Conservation (phyloP, 2,888 invertebrate genomes). For the Entomobrya multifasciata region DNA sequence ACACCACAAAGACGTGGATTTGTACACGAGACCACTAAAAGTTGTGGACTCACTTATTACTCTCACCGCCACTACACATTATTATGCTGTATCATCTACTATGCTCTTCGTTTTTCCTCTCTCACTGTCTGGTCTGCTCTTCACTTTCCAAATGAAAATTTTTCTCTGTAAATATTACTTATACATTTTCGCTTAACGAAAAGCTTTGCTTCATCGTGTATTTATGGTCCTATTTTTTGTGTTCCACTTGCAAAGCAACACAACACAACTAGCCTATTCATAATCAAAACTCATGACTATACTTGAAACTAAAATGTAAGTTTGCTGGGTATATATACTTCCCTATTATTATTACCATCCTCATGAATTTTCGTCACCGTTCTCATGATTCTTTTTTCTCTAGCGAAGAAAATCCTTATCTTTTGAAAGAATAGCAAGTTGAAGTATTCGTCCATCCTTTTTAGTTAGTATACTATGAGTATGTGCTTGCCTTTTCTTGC, state of each 20-base stretch:
- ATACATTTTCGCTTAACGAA: neutral
- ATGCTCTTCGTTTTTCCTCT: constrained; percentile 22
- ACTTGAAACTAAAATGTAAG: neutral
- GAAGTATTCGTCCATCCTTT: constrained; percentile 57
- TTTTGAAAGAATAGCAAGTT: constrained; percentile 23
- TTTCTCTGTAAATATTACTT: neutral
- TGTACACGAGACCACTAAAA: constrained; percentile 52
- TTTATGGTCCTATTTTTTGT: constrained; percentile 10
- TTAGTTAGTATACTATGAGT: constrained; percentile 24
- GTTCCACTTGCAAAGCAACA: constrained; percentile 13
- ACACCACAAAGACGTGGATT: constrained; percentile 39
- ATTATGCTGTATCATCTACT: constrained; percentile 67
- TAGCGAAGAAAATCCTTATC: neutral
- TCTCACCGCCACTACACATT: constrained; percentile 45
- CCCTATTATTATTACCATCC: constrained; percentile 16
- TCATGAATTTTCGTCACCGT: constrained; percentile 39
- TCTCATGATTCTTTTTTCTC: constrained; percentile 11
- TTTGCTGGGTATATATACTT: neutral
- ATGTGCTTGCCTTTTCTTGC: constrained; percentile 14
- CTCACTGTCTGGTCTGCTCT: neutral
- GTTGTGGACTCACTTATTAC: constrained; percentile 59
- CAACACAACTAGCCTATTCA: neutral
- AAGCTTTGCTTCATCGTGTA: neutral
- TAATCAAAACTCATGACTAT: neutral
- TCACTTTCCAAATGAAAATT: constrained; percentile 25